A percentile compares a stretch with the other conserved stretches of the same genome.
These are phyloP conservation scores for Passerina amoena DNA, from an alignment of 2,113 vertebrate species.

Conservation along the genomic window DNA sequence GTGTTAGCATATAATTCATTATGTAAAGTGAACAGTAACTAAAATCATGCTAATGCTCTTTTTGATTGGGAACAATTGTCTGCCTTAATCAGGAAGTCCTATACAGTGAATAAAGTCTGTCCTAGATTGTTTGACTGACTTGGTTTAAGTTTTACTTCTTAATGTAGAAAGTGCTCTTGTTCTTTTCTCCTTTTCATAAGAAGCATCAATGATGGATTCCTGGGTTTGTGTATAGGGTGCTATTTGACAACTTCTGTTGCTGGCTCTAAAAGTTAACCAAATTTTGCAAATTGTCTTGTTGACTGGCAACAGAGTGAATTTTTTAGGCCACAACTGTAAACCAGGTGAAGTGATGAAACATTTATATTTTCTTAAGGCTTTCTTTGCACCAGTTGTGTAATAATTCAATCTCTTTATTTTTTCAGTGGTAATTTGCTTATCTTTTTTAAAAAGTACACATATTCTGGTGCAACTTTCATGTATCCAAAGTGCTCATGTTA, in stretches of 20 bases:
- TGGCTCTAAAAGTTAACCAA: background rate
- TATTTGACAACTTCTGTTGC: background rate
- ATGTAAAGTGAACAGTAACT: background rate
- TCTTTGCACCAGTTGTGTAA: background rate
- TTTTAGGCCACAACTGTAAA: background rate
- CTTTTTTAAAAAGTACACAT: background rate
- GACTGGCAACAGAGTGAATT: background rate
- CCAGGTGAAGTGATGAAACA: background rate
- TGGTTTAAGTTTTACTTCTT: background rate
- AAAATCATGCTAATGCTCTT: background rate
- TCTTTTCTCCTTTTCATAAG: background rate
- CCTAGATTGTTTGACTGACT: background rate
- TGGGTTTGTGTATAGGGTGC: background rate
- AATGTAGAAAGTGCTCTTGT: background rate
- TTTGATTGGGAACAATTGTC: too few species aligned
- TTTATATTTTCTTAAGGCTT: background rate
- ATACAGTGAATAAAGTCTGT: background rate
- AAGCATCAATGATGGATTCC: background rate
- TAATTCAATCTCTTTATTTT: background rate
- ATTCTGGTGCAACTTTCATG: background rate
- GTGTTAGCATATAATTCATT: background rate
- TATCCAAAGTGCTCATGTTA: background rate
- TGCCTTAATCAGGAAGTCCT: background rate
- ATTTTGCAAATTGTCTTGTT: background rate
- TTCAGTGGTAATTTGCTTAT: background rate